phyloP scores from a whole-genome alignment of 2,113 vertebrate species.

The Ceyx cyanopectus region DNA sequence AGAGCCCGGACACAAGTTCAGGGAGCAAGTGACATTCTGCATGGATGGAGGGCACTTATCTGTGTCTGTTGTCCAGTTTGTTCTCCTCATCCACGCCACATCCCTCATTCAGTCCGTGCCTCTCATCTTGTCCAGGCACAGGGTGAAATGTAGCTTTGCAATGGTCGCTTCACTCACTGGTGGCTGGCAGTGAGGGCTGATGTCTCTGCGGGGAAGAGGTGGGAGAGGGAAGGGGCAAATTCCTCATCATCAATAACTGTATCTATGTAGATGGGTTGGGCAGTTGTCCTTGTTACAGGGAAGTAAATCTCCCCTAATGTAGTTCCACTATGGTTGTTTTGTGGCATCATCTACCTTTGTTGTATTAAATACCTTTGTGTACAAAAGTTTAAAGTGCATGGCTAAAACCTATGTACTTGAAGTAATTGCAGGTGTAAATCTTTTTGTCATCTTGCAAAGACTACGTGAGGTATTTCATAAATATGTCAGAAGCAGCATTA shows the following conservation, averaged over 20 bases:
- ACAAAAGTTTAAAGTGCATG: constrained; percentile 63
- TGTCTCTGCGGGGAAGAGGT: rapidly evolving
- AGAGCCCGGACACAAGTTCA: not conserved
- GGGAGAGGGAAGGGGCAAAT: not conserved
- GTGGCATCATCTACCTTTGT: constrained; percentile 54
- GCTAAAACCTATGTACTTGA: constrained; percentile 30
- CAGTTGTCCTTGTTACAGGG: not conserved
- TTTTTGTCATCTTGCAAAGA: constrained; percentile 72
- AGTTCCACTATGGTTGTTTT: constrained; percentile 8
- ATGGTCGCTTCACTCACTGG: not conserved
- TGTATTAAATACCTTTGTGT: constrained; percentile 63
- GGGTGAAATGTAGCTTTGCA: not conserved
- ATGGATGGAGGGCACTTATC: rapidly evolving
- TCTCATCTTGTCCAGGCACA: not conserved
- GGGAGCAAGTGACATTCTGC: rapidly evolving
- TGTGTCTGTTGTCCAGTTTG: not conserved
- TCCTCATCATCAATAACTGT: not conserved
- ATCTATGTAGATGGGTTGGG: not conserved
- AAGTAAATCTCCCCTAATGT: not conserved
- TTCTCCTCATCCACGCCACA: not conserved
- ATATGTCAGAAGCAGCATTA: constrained; percentile 82
- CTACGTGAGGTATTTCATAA: constrained; percentile 78
- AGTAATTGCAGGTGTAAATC: constrained; percentile 79
- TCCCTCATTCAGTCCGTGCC: not conserved
- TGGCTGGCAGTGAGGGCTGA: not conserved